These are phyloP conservation scores for Dascyllus trimaculatus DNA, from an alignment of 2,113 vertebrate species.

Conservation along the genomic window DNA sequence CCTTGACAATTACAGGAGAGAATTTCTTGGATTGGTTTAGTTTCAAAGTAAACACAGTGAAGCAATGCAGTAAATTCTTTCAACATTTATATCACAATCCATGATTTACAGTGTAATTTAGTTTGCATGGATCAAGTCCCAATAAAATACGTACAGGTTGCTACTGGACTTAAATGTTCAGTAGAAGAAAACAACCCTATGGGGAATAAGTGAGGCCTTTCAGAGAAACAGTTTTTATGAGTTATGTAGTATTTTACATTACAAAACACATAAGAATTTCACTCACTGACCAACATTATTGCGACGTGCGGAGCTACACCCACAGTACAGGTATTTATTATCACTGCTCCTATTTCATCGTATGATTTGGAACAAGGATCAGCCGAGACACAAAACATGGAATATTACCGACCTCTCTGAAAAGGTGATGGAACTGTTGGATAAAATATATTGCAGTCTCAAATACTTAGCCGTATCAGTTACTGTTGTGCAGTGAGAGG, in stretches of 20 bases:
- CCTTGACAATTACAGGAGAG: background rate
- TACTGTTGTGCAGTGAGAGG: conserved; percentile 9
- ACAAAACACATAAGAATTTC: too few species aligned
- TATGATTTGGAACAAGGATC: background rate
- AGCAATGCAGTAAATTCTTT: background rate
- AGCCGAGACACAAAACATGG: background rate
- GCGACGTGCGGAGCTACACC: background rate
- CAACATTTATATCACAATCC: background rate
- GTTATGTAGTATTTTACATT: too few species aligned
- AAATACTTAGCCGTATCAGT: conserved; percentile 1
- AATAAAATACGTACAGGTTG: background rate
- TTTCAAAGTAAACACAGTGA: background rate
- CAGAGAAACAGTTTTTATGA: too few species aligned
- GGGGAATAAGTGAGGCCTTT: too few species aligned
- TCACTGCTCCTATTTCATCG: background rate
- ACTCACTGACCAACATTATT: background rate
- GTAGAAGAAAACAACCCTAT: too few species aligned
- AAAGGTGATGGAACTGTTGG: conserved; percentile 7
- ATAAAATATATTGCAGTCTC: conserved; percentile 14
- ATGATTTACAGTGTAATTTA: background rate
- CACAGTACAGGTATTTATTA: background rate
- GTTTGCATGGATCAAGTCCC: background rate
- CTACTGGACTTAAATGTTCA: too few species aligned
- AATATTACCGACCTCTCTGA: conserved; percentile 3
- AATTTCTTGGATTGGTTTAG: background rate